Evolutionary conservation across 2,797 vertebrate genomes (phyloP), one percentile per base, ranked within the genome.

Genomic region (Aselliscus stoliczkanus): DNA sequence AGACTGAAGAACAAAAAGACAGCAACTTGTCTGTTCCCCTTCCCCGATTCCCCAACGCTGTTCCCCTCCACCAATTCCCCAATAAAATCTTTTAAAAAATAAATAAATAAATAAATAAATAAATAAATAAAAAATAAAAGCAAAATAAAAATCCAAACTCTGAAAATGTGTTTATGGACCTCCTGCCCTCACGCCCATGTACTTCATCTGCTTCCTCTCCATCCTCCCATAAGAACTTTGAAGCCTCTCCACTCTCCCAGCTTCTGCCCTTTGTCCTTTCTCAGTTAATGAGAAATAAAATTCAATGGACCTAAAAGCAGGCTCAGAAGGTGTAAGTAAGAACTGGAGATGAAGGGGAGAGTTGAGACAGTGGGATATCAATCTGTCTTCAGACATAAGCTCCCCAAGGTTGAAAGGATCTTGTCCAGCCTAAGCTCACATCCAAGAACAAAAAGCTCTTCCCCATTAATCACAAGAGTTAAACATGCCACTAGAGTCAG

Each of bases 241-340:
- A 58, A 50, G 67, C 60, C 47, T n/a, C 17, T 37, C 44, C 31
- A 44, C 31, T 2, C 21, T 65, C 60, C 64, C 50, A 10, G 20
- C 50, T 69, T 73, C 25, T 52, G 86, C 31, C n/a, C 84, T 75
- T 58, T 70, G 34, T 39, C 29, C 60, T 27, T 44, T 18, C 52
- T 73, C 52, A 15, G 52, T 90, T 91, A 93, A 83, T 76, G 88
- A 81, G 42, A 91, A 92, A 92, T n/a, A 37, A 81, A 77, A 79
- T 31, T 5, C 34, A 56, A 1, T 25, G 31, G n/a, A 5, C 52
- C 29, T 34, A 64, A 79, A 72, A 23, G 56, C 21, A 69, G 58
- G 39, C 37, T 84, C 58, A 69, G 58, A 81, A 77, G 37, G 64
- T 67, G 47, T 50, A 50, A 50, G 1, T 31, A 17, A 69, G 37